phyloP scores from a whole-genome alignment of 2,113 vertebrate species.

The Balaenoptera acutorostrata region DNA sequence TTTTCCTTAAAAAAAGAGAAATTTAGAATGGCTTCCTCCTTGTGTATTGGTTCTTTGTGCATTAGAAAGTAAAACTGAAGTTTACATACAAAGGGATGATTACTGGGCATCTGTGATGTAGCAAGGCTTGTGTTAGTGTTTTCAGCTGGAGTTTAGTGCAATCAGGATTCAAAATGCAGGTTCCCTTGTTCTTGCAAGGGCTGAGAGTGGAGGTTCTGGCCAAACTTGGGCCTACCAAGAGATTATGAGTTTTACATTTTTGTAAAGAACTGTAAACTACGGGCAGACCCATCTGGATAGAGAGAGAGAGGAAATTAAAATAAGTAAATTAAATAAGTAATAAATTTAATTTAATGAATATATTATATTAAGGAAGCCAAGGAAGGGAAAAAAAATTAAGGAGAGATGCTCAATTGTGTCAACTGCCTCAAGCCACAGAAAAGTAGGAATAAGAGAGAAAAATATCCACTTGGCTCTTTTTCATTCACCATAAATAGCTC shows the following conservation, averaged over 20 bases:
- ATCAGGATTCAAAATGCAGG: not conserved
- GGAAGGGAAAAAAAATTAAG: not conserved
- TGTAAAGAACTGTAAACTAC: not conserved
- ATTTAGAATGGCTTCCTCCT: not conserved
- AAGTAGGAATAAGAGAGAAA: not conserved
- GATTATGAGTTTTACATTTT: not conserved
- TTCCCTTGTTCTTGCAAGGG: not conserved
- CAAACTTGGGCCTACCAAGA: not conserved
- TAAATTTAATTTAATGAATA: not conserved
- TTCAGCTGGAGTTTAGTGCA: not conserved
- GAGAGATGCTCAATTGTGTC: not conserved
- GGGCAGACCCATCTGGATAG: not conserved
- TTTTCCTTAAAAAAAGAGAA: not conserved
- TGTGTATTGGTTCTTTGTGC: not conserved
- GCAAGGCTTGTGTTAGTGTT: not conserved
- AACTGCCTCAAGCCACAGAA: not conserved
- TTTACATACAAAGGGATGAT: not conserved
- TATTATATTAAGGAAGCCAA: not conserved
- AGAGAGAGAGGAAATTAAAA: not conserved
- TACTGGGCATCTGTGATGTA: not conserved
- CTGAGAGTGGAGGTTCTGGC: not conserved
- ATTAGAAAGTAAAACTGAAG: not conserved
- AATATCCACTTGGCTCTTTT: not conserved
- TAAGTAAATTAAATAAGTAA: not conserved
- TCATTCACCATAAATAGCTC: not conserved